Evolutionary conservation across 2,797 vertebrate species (phyloP).

Genomic region (Microhierax caerulescens): DNA sequence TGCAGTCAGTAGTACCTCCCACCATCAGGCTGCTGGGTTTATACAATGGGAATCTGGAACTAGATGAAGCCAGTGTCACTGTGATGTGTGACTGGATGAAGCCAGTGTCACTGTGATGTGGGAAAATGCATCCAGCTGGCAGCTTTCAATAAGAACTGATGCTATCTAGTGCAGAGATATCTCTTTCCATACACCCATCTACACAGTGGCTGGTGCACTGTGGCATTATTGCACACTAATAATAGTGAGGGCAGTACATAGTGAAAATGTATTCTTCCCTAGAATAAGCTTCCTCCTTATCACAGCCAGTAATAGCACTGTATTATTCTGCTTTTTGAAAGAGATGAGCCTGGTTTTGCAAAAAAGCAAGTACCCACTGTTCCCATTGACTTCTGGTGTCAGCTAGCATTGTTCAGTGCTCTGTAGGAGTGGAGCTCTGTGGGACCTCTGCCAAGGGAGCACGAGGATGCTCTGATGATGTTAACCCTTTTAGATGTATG

Average conservation of each 20-base stretch:
- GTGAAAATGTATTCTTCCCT: not conserved
- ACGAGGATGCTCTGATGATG: not conserved
- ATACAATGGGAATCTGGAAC: not conserved
- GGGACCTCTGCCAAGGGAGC: not conserved
- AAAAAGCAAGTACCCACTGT: not conserved
- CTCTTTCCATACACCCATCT: not conserved
- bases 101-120: not conserved
- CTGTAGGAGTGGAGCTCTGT: not conserved
- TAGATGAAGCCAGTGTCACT: not conserved
- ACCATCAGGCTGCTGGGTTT: not conserved
- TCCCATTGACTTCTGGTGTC: not conserved
- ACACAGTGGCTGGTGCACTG: not conserved
- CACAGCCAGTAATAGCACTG: not conserved
- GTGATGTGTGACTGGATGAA: not conserved
- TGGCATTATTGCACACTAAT: not conserved
- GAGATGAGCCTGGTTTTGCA: not conserved
- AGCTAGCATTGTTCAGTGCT: not conserved
- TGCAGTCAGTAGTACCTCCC: not conserved
- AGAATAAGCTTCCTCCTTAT: not conserved
- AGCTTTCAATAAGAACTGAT: not conserved
- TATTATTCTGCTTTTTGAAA: not conserved
- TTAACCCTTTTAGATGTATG: not conserved
- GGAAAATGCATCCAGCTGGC: not conserved
- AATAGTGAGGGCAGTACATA: fast-evolving
- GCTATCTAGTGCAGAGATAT: not conserved